These are phyloP conservation scores for Drosophila merina DNA, from an alignment of 2,888 invertebrate species.

Conservation along the genomic window DNA sequence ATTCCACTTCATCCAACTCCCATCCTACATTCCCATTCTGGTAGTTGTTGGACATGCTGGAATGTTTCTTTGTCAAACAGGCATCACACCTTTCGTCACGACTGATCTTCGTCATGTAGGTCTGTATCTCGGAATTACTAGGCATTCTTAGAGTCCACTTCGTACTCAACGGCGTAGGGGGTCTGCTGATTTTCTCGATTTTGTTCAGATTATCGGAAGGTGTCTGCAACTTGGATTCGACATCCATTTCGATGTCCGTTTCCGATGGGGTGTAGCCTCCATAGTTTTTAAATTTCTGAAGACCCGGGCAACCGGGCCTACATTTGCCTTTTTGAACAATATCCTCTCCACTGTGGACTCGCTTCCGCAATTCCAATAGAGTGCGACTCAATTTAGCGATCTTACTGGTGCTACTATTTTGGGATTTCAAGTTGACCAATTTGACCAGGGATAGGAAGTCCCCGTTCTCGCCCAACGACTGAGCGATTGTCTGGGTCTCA, in stretches of 20 bases:
- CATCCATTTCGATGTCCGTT: conserved; percentile 6
- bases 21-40: too few species aligned
- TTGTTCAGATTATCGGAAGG: background rate
- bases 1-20: background rate
- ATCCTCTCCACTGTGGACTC: conserved; percentile 21
- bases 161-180: conserved; percentile 1
- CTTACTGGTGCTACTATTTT: background rate
- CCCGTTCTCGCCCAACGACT: too few species aligned
- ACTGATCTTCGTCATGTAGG: too few species aligned
- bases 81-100: background rate
- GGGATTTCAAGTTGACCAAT: background rate
- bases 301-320: background rate
- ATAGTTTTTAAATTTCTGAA: conserved; percentile 15
- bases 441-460: background rate
- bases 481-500: background rate
- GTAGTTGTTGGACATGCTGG: too few species aligned
- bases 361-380: background rate
- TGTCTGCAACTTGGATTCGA: background rate
- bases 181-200: conserved; percentile 24
- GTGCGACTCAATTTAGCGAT: background rate
- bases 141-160: background rate
- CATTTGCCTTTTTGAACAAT: background rate
- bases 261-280: conserved; percentile 48
- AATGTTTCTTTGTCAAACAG: too few species aligned
- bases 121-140: background rate